Conservation (phyloP, 1,140 invertebrate genomes). For the Phenacoccus solenopsis region DNA sequence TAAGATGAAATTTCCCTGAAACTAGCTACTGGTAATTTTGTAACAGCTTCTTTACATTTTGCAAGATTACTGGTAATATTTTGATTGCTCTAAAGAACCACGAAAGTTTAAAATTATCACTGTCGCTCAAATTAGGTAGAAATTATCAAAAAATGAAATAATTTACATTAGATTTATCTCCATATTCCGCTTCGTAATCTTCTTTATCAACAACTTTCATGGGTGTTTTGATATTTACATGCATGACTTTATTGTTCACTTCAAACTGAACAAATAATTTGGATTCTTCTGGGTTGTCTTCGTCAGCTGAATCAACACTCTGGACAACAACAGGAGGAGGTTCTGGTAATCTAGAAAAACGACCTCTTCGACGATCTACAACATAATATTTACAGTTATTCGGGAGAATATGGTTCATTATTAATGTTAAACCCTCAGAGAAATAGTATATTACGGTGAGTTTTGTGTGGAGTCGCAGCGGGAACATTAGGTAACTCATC, state of each 20-base stretch:
- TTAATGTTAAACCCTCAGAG: no score
- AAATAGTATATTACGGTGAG: slow-evolving; percentile 7
- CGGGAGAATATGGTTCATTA: neutral
- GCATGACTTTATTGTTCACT: slow-evolving; percentile 54
- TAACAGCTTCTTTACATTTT: slow-evolving; percentile 26
- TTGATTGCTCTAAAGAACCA: neutral
- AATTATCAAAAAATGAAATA: neutral
- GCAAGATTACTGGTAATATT: slow-evolving; percentile 20
- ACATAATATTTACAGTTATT: neutral
- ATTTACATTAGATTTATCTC: neutral
- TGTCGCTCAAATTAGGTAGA: no score
- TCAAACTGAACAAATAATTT: slow-evolving; percentile 76
- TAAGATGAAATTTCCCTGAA: slow-evolving; percentile 67
- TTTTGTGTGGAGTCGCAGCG: slow-evolving; percentile 5
- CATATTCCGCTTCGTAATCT: neutral
- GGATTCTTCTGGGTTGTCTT: slow-evolving; percentile 56
- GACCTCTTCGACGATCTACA: neutral
- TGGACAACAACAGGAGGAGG: slow-evolving; percentile 20
- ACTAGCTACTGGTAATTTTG: slow-evolving; percentile 65
- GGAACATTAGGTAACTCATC: neutral
- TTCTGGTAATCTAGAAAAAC: neutral
- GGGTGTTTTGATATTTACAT: slow-evolving; percentile 43
- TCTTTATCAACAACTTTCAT: slow-evolving; percentile 42
- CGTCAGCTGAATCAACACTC: slow-evolving; percentile 28
- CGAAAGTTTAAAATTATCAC: no score